Percentiles rank a stretch among this genome's conserved stretches.
Evolutionary conservation across 64 coral and sea anemone species (phyloP).

Genomic region (Stylophora pistillata): DNA sequence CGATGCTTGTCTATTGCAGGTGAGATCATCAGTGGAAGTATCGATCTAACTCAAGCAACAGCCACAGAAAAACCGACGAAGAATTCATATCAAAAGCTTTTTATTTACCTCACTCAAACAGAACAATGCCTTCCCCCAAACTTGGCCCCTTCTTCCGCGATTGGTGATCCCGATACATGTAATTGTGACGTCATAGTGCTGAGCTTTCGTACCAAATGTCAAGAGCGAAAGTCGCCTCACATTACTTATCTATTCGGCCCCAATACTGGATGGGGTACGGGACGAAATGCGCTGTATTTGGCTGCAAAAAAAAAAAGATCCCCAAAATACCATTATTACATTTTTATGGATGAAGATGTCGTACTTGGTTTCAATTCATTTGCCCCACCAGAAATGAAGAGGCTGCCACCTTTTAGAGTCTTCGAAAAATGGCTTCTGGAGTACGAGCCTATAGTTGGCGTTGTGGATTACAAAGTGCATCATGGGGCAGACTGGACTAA

Average conservation of each 20-base stretch:
- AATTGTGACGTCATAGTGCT: constrained; percentile 63
- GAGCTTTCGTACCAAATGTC: constrained; percentile 11
- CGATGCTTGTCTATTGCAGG: no score
- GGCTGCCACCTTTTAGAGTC: constrained; percentile 7
- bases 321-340: constrained; percentile 35
- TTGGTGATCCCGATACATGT: constrained; percentile 35
- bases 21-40: no score
- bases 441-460: constrained; percentile 43
- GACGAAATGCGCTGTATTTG: constrained; percentile 47
- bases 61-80: neutral
- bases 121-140: constrained; percentile 26
- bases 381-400: neutral
- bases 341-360: constrained; percentile 57
- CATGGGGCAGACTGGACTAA: neutral
- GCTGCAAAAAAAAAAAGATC: constrained; percentile 2
- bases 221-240: neutral
- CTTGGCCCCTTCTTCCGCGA: neutral
- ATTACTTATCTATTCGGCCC: constrained; percentile 39
- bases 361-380: neutral
- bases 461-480: neutral
- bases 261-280: constrained; percentile 24
- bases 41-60: neutral
- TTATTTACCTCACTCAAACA: constrained; percentile 49
- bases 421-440: constrained; percentile 60
- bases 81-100: neutral